These are phyloP conservation scores for Norana najaformis DNA, from an alignment of 2,888 invertebrate genomes.

Conservation along the genomic window DNA sequence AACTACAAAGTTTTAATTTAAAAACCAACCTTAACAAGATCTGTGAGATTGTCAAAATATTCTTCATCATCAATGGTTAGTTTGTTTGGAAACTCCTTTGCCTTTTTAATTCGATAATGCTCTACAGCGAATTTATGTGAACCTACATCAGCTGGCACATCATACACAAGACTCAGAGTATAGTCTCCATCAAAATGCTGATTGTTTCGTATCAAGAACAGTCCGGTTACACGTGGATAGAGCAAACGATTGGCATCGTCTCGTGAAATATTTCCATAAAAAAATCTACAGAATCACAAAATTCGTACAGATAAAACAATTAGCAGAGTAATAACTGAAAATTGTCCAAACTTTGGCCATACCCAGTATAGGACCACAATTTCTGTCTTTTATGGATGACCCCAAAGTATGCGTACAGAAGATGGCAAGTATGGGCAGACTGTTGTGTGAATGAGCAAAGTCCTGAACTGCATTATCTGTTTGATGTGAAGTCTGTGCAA, in stretches of 20 bases:
- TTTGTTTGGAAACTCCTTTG: conserved; percentile 71
- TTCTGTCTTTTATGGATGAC: neutral
- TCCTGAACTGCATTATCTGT: too few relatives aligned
- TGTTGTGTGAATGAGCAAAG: too few relatives aligned
- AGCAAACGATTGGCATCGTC: neutral
- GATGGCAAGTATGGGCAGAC: too few relatives aligned
- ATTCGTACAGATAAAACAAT: neutral
- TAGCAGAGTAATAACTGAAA: too few relatives aligned
- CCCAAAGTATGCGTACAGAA: too few relatives aligned
- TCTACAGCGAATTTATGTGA: conserved; percentile 64
- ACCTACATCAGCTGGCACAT: neutral
- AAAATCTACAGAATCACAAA: neutral
- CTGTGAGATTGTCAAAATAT: conserved; percentile 91
- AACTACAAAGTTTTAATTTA: neutral
- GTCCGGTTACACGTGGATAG: neutral
- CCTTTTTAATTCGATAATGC: conserved; percentile 86
- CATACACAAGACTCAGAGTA: conserved; percentile 6
- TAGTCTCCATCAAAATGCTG: conserved; percentile 17
- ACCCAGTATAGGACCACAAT: neutral
- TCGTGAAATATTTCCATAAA: conserved; percentile 9
- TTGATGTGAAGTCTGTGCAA: too few relatives aligned
- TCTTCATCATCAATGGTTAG: conserved; percentile 98
- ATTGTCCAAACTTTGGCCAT: neutral
- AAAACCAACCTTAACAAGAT: conserved; percentile 78
- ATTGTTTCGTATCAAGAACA: conserved; percentile 15